Conservation (phyloP, 2,888 invertebrate genomes). For the Eupsilia transversa region DNA sequence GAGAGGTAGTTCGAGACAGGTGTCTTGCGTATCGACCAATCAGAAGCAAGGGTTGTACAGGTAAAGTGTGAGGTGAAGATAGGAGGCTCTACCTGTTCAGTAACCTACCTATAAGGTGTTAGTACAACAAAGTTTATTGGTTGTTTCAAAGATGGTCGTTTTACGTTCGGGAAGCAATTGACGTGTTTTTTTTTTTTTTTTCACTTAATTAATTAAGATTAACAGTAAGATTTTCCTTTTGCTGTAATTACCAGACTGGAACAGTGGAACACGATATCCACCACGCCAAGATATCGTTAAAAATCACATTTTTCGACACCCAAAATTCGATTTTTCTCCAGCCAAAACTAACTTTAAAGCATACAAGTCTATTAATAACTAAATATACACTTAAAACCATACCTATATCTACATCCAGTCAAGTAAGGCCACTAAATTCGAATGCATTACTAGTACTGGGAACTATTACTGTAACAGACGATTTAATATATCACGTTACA, state of each 20-base stretch:
- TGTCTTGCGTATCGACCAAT: slow-evolving; percentile 76
- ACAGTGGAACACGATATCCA: not conserved
- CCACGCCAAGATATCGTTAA: not conserved
- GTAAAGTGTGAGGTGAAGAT: slow-evolving; percentile 38
- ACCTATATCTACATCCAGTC: not conserved
- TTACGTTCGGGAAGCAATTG: too few relatives aligned
- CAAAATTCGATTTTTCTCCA: too few relatives aligned
- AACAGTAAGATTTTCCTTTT: not conserved
- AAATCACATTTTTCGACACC: not conserved
- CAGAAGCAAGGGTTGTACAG: slow-evolving; percentile 53
- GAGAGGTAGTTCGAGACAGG: slow-evolving; percentile 78
- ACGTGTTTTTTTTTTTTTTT: not conserved
- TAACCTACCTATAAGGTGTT: slow-evolving; percentile 32
- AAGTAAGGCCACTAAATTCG: slow-evolving; percentile 16
- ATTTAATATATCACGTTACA: slow-evolving; percentile 52
- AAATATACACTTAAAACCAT: not conserved
- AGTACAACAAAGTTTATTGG: slow-evolving; percentile 23
- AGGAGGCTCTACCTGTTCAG: slow-evolving; percentile 52
- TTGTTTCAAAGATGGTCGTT: not conserved
- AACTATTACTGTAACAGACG: slow-evolving; percentile 33
- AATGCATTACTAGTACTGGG: slow-evolving; percentile 1
- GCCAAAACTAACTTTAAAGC: not conserved
- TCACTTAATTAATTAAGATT: too few relatives aligned
- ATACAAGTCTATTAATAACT: not conserved
- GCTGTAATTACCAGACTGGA: not conserved